Conservation (phyloP, 2,113 vertebrate genomes). For the Anhinga rufa region DNA sequence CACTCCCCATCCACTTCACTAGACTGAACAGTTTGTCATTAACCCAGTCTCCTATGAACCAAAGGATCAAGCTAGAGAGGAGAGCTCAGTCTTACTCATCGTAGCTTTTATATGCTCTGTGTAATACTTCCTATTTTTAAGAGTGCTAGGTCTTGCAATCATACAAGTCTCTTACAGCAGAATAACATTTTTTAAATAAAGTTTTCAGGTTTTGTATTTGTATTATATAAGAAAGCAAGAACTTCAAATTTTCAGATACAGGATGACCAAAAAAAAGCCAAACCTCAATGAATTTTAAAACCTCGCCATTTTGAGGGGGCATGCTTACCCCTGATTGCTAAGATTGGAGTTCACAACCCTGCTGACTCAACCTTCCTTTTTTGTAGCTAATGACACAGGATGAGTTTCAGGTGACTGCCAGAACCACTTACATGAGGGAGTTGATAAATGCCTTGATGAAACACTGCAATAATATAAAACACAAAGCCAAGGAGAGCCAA, state of each 20-base stretch:
- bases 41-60: background rate
- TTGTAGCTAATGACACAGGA: background rate
- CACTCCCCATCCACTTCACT: background rate
- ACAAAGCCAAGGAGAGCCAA: background rate
- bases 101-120: accelerated
- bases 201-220: background rate
- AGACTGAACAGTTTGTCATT: background rate
- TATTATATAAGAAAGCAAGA: background rate
- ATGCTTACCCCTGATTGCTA: background rate
- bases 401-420: background rate
- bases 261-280: background rate
- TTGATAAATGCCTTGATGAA: background rate
- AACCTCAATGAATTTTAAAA: background rate
- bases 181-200: background rate
- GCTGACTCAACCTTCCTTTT: background rate
- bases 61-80: background rate
- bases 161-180: background rate
- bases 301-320: background rate
- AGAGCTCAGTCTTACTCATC: background rate
- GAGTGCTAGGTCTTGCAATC: background rate
- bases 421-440: background rate
- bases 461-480: background rate
- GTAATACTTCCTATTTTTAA: background rate
- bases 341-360: background rate
- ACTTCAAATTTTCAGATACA: background rate